Evolutionary conservation across 2,888 invertebrate species (phyloP).

Genomic region (Dinocampus coccinellae): DNA sequence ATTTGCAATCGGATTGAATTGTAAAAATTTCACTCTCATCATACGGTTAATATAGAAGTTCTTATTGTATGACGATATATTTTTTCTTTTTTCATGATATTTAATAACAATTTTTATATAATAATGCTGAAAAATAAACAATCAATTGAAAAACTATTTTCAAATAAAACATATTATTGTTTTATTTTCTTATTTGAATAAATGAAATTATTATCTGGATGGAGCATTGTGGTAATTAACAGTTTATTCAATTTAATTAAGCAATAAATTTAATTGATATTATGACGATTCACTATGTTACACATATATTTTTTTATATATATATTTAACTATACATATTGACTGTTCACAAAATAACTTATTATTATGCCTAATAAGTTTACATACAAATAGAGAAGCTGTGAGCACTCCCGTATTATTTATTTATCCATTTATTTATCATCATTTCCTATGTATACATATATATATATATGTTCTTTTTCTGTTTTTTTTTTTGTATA

Average conservation of each 20-base stretch:
- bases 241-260: not conserved
- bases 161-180: too few relatives aligned
- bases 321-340: not conserved
- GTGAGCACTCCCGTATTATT: not conserved
- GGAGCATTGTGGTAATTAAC: constrained; percentile 3
- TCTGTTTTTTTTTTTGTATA: too few relatives aligned
- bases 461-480: too few relatives aligned
- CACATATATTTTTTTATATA: not conserved
- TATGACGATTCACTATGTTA: constrained; percentile 4
- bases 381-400: not conserved
- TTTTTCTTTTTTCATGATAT: too few relatives aligned
- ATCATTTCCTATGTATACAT: too few relatives aligned
- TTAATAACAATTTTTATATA: too few relatives aligned
- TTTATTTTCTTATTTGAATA: too few relatives aligned
- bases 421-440: not conserved
- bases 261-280: constrained; percentile 2
- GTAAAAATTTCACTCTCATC: not conserved
- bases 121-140: not conserved
- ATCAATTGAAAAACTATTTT: too few relatives aligned
- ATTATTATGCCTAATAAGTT: not conserved
- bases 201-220: constrained; percentile 5
- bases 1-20: not conserved
- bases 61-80: not conserved
- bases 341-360: not conserved
- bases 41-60: not conserved